Percentiles rank a stretch among this genome's conserved stretches.
Conservation (phyloP, 2,888 invertebrate species). For the Lithodes maja region DNA sequence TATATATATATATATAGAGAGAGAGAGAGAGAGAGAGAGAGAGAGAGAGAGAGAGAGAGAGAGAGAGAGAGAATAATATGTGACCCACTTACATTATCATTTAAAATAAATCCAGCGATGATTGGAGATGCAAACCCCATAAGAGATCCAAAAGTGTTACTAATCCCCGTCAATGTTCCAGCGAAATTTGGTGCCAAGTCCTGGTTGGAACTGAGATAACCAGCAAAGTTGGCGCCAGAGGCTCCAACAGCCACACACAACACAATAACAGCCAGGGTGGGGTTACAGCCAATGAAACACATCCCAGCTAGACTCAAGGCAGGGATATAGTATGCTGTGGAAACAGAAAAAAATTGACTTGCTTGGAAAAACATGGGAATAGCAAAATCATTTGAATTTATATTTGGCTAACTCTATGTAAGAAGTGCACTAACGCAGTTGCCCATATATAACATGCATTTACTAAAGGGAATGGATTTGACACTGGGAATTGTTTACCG, state of each 20-base stretch:
- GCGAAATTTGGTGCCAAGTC: conserved; percentile 64
- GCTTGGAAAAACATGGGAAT: no score
- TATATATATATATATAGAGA: no score
- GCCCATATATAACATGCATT: no score
- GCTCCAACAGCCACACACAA: conserved; percentile 38
- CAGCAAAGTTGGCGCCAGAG: background rate
- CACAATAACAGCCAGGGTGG: conserved; percentile 30
- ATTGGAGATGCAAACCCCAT: conserved; percentile 72
- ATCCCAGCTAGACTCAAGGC: conserved; percentile 34
- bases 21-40: no score
- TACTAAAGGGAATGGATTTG: no score
- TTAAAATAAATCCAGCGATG: conserved; percentile 64
- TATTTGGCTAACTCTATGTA: no score
- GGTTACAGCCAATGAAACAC: conserved; percentile 51
- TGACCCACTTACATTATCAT: conserved; percentile 47
- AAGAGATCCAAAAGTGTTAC: conserved; percentile 71
- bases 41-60: no score
- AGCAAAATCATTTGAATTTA: no score
- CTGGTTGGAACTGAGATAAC: conserved; percentile 32
- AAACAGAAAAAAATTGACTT: no score
- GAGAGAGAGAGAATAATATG: no score
- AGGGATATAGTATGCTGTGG: conserved; percentile 35
- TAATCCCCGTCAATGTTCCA: conserved; percentile 71
- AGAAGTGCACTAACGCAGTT: no score
- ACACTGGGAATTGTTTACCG: no score